Evolutionary conservation across 2,797 vertebrate species (phyloP).

Genomic region (Agapornis canus): DNA sequence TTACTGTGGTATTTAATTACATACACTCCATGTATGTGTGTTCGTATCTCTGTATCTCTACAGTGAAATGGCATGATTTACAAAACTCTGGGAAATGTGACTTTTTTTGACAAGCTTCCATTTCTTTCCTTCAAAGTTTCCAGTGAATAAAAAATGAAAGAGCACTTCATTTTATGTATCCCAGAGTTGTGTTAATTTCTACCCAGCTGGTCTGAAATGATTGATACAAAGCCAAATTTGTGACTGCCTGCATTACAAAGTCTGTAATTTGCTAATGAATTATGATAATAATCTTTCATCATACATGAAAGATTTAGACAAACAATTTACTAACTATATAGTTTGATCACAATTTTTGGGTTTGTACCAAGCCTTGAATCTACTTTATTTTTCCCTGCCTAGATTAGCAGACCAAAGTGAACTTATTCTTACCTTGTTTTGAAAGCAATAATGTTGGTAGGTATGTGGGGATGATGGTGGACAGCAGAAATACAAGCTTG

Average conservation of each 20-base stretch:
- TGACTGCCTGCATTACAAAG: slow-evolving; percentile 80
- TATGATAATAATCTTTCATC: slow-evolving; percentile 84
- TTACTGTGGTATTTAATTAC: neutral
- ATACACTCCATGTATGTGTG: neutral
- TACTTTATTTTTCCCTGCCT: slow-evolving; percentile 62
- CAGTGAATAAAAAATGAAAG: slow-evolving; percentile 79
- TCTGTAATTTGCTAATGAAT: slow-evolving; percentile 85
- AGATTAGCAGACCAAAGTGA: slow-evolving; percentile 41
- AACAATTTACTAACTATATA: slow-evolving; percentile 82
- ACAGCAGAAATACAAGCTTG: neutral
- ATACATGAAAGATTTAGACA: slow-evolving; percentile 83
- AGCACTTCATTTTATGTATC: slow-evolving; percentile 77
- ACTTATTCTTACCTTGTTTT: slow-evolving; percentile 31
- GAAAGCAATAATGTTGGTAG: neutral
- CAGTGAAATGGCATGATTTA: slow-evolving; percentile 29
- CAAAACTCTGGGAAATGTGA: slow-evolving; percentile 59
- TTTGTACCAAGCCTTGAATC: slow-evolving; percentile 72
- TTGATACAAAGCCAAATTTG: slow-evolving; percentile 84
- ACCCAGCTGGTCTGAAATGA: slow-evolving; percentile 81
- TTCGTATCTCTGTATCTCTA: neutral
- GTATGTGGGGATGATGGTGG: neutral
- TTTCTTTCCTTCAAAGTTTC: slow-evolving; percentile 79
- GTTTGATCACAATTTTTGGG: slow-evolving; percentile 81
- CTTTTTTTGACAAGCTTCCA: slow-evolving; percentile 72
- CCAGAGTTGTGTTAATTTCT: slow-evolving; percentile 81